Base-by-base conservation (phyloP, 1,140 invertebrate species). In the Drosophila hydei region DNA sequence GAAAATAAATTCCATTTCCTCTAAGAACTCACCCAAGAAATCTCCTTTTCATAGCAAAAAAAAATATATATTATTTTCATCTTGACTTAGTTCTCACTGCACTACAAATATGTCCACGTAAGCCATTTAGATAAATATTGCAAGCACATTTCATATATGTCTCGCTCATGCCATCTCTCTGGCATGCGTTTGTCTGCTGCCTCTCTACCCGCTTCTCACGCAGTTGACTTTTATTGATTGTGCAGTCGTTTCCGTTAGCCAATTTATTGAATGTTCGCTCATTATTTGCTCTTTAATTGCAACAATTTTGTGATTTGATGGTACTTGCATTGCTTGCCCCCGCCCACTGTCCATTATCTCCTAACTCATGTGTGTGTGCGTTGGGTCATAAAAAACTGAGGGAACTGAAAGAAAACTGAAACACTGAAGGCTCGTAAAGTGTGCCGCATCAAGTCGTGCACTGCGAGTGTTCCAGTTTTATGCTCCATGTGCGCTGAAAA, bases 221-320 rank as follows among this genome's bases (percentile, higher is more conserved):
- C 7, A 47, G 43, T 19, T 21, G 19, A n/a, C 45, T n/a, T 14
- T 23, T 14, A 11, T 33, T 5, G 5, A 8, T 4, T 11, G 25
- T 8, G 25, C 21, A 42, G 6, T 19, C 33, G 6, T 30, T n/a
- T 45, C 3, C 9, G 18, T 33, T 16, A 21, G 18, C 52, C 70
- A 74, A 84, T 62, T 85, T 59, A 71, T 75, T 77, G 65, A 71
- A 64, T 50, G 71, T 64, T 61, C 55, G 48, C 74, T 77, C 77
- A 87, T 85, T 85, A 87, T 80, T 81, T 87, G 68, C 74, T 58
- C 74, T 80, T 77, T 85, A 85, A 85, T 85, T 85, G 77, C 74
- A 75, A 72, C 74, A 64, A 87, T 85, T 77, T 85, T 47, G 70
- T 48, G 69, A 75, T 87, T 85, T 81, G 61, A 84, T 84, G 63